Base-by-base conservation (phyloP, 2,797 vertebrate genomes). In the Scyliorhinus canicula region DNA sequence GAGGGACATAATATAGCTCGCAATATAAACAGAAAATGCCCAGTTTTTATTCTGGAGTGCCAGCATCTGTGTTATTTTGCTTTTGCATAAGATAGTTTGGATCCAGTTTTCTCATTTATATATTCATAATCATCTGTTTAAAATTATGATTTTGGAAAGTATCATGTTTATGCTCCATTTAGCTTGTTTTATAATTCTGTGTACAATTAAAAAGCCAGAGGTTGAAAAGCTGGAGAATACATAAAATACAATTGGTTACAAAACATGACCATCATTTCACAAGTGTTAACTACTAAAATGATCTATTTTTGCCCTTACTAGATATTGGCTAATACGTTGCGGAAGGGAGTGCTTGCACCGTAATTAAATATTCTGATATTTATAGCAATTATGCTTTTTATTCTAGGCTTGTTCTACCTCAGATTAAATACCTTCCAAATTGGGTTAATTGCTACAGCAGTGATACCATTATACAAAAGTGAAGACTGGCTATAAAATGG, bases 131-230 rank as follows among this genome's bases (percentile, higher is more conserved):
- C 55, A 90, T 60, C 55, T 90, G 86, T n/a, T 63, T 57, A 35
- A 82, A 82, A 82, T 82, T 82, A 2, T 60, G 60, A 63, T 90
- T 57, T 90, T n/a, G 35, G 55, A 40, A 90, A n/a, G 19, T 60
- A 90, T 60, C 55, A 90, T 90, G 55, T 90, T 90, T 90, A 90
- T 90, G 35, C 35, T 90, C n/a, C n/a, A 60, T 60, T 90, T 90
- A 5, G 16, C 16, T 60, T 90, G 52, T 60, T 57, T 60, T 57
- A 90, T n/a, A 90, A 40, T 60, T 12, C 35, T 57, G 16, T 90
- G 16, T 90, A 90, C 86, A 90, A 60, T 90, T 90, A 90, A 90
- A 90, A 90, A 90, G 52, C 35, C 86, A 90, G 55, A 90, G 31
- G 35, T n/a, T 90, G 55, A 57, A 88, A 60, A 88, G 86, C 55